Evolutionary conservation across 2,888 invertebrate genomes (phyloP), one percentile per base, ranked within the genome.

Genomic region (Callosobruchus maculatus): DNA sequence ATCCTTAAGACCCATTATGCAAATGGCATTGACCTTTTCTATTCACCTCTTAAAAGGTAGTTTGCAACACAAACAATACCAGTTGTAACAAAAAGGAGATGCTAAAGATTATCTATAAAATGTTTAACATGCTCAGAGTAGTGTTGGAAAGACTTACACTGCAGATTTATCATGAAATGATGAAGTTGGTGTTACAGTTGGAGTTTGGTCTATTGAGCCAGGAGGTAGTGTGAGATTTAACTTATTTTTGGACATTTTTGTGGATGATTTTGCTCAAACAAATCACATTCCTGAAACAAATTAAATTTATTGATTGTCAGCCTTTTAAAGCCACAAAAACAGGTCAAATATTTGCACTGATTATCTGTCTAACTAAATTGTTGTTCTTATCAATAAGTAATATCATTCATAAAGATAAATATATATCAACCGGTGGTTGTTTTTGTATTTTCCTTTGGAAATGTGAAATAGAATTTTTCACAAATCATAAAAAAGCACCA

Each of bases 151-250:
- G 5, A 82, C 84, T 82, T 82, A 84, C 84, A 80, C 82, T 89
- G 90, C 90, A 73, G 90, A 86, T 80, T 89, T 89, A 82, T 92
- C 91, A 82, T 90, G 90, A 78, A 90, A 88, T 83, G 90, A 89
- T 66, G 90, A 90, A 88, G 90, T 90, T 74, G 91, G 91, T 77
- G 91, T 90, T 72, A 89, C 88, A 30, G 90, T 88, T 74, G 92
- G 91, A 75, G 90, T 92, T 73, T 93, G 91, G 88, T 95, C 96
- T 81, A 96, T 93, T 79, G 95, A 94, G 86, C 95, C 95, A 84
- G 96, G 95, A 83, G 96, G 96, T 85, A 97, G 89, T 85, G 96
- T 96, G 88, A 97, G 88, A 86, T 96, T 96, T 83, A 96, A 89
- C 89, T 96, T 97, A 88, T 97, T 97, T 88, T 96, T 96, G 82